Percentiles rank a stretch among this genome's conserved stretches.
These are phyloP conservation scores for Percina caprodes DNA, from an alignment of 2,113 vertebrate genomes.

Conservation along the genomic window DNA sequence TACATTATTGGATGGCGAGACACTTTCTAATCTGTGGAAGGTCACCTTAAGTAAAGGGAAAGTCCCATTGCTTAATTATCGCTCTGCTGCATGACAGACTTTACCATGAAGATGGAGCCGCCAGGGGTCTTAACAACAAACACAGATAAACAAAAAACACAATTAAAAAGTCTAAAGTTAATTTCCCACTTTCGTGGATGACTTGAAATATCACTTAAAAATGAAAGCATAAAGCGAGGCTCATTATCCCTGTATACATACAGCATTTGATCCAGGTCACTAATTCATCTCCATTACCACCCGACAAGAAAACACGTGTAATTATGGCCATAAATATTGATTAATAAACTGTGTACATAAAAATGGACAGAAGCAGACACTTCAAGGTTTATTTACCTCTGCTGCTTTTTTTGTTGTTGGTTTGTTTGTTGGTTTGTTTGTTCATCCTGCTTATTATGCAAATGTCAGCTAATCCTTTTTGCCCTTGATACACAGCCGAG, in stretches of 20 bases:
- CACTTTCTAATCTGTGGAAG: constrained; percentile 56
- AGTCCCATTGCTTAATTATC: constrained; percentile 62
- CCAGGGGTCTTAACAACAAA: constrained; percentile 55
- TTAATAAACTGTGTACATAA: constrained; percentile 91
- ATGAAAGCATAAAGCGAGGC: constrained; percentile 88
- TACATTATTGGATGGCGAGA: constrained; percentile 34
- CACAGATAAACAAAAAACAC: constrained; percentile 69
- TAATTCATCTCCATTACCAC: constrained; percentile 94
- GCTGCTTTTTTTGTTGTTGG: constrained; percentile 38
- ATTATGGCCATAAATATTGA: constrained; percentile 95
- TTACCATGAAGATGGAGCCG: constrained; percentile 53
- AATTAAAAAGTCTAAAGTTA: constrained; percentile 75
- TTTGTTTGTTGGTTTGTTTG: constrained; percentile 49
- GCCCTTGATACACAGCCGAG: constrained; percentile 67
- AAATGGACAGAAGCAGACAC: constrained; percentile 82
- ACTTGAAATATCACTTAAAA: constrained; percentile 93
- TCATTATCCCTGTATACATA: constrained; percentile 89
- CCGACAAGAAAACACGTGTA: constrained; percentile 90
- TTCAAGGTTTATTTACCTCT: constrained; percentile 81
- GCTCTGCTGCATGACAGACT: constrained; percentile 59
- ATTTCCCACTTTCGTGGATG: constrained; percentile 82
- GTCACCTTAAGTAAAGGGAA: constrained; percentile 64
- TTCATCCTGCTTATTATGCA: constrained; percentile 80
- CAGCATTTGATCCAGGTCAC: constrained; percentile 91
- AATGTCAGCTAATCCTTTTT: constrained; percentile 77